These are phyloP conservation scores for Elysia crispata DNA, from an alignment of 2,888 invertebrate genomes.

Conservation along the genomic window DNA sequence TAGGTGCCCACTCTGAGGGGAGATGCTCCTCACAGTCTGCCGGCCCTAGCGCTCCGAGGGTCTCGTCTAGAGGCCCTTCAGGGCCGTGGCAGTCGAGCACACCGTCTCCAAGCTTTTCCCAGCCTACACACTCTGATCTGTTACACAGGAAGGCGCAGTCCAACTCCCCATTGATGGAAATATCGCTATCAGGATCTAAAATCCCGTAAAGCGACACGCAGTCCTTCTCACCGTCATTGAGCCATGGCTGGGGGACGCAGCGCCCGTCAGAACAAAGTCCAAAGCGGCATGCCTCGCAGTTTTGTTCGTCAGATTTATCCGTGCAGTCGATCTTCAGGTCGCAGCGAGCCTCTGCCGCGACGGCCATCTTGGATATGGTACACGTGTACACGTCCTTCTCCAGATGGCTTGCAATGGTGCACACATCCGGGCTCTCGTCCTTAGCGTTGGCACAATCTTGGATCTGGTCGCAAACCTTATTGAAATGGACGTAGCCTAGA, in stretches of 20 bases:
- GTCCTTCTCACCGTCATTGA: constrained; percentile 7
- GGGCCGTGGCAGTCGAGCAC: constrained; percentile 14
- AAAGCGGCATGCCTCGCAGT: constrained; percentile 21
- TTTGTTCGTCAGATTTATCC: constrained; percentile 21
- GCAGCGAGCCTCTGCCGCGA: constrained; percentile 10
- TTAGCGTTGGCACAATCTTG: not conserved
- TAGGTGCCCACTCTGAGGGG: constrained; percentile 2
- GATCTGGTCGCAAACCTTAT: constrained; percentile 26
- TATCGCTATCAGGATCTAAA: not conserved
- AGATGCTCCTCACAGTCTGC: not conserved
- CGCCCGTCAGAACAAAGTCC: constrained; percentile 15
- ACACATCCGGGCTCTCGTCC: not conserved
- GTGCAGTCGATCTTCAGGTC: constrained; percentile 23
- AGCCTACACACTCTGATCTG: constrained; percentile 14
- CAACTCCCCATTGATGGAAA: not conserved
- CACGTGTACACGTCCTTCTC: not conserved
- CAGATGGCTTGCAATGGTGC: no score
- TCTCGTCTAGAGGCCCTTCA: constrained; percentile 40
- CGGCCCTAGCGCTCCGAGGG: constrained; percentile 6
- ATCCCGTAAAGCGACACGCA: not conserved
- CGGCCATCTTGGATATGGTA: not conserved
- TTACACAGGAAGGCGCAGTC: constrained; percentile 37
- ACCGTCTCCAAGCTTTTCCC: not conserved
- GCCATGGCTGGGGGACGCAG: constrained; percentile 24
- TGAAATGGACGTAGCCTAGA: not conserved